Base-by-base conservation (phyloP, 2,797 vertebrate species). In the Leptoclinus maculatus region DNA sequence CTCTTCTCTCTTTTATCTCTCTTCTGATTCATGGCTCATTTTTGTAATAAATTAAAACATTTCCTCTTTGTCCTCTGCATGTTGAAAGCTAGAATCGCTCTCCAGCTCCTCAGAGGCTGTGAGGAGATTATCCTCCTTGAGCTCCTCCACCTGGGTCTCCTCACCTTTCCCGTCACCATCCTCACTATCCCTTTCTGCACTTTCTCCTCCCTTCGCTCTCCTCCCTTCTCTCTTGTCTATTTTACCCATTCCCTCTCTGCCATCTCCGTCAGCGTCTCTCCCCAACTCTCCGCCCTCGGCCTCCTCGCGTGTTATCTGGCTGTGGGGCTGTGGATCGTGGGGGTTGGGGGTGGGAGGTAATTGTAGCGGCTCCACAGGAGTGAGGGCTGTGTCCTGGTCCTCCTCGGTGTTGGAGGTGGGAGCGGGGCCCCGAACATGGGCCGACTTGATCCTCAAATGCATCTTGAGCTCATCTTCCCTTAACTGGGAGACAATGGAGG, bases 381-480 rank as follows among this genome's bases (percentile, higher is more conserved):
- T 78, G 65, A 74, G 5, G 1, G 17, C 19, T 0, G 23, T 2
- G 5, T 85, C 79, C 9, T 67, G 58, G 0, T 65, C 70, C 3
- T 68, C 79, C 19, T 76, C 69, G 0, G 62, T 12, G 9, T 6
- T 43, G 38, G 58, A 72, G 53, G 62, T 2, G 25, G 69, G 17
- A 54, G 69, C 25, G 0, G 29, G 76, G 16, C 43, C 45, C 36
- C 87, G 90, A 2, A 87, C 87, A 1, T 78, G 87, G 0, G 94
- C 92, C 0, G 95, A 94, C 85, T 90, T 94, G 64, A 82, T 76
- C 81, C 90, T 83, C 67, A 96, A 86, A 25, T 71, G 94, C 69
- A 87, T 92, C 71, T 93, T 95, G 60, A 94, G 83, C 87, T 97
- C 87, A 1, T 96, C 91, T 90, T 97, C 94, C 74, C 83, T 93